Evolutionary conservation across 2,797 vertebrate species (phyloP).

Genomic region (Scolopax bukidnonensis): DNA sequence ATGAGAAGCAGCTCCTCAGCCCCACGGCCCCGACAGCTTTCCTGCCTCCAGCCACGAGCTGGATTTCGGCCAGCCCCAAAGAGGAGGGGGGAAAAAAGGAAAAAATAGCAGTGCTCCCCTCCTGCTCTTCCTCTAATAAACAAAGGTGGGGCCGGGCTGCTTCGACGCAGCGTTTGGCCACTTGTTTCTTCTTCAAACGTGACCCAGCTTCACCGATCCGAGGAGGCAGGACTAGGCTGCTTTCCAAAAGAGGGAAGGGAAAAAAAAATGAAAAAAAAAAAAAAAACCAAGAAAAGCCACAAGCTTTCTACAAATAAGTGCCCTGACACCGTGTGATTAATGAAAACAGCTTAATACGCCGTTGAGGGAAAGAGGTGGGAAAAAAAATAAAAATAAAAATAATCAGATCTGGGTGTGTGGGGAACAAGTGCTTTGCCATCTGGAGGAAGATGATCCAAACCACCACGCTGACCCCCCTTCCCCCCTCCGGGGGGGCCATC

Average conservation of each 20-base stretch:
- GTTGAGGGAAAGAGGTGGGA: not conserved
- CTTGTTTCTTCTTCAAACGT: not conserved
- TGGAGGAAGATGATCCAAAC: constrained; percentile 5
- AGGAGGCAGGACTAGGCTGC: not conserved
- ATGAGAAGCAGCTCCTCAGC: not conserved
- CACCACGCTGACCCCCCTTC: not conserved
- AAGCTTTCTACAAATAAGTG: not conserved
- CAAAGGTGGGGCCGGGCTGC: not conserved
- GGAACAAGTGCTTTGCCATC: constrained; percentile 26
- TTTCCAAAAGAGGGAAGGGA: not conserved
- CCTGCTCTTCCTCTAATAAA: constrained; percentile 12
- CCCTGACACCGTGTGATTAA: not conserved
- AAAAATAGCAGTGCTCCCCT: constrained; percentile 41
- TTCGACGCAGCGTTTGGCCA: not conserved
- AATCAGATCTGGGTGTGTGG: not conserved
- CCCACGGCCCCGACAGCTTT: not conserved
- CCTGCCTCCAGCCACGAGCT: not conserved
- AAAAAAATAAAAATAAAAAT: not conserved
- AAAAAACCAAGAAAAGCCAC: too few species aligned
- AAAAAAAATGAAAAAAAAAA: too few species aligned
- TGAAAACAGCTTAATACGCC: not conserved
- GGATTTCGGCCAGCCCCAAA: constrained; percentile 7
- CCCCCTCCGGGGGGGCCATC: not conserved
- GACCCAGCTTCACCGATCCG: not conserved
- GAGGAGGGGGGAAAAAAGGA: too few species aligned